Percentiles rank a stretch among this genome's conserved stretches.
Evolutionary conservation across 2,888 invertebrate genomes (phyloP).

Genomic region (Polyommatus iphigenia): DNA sequence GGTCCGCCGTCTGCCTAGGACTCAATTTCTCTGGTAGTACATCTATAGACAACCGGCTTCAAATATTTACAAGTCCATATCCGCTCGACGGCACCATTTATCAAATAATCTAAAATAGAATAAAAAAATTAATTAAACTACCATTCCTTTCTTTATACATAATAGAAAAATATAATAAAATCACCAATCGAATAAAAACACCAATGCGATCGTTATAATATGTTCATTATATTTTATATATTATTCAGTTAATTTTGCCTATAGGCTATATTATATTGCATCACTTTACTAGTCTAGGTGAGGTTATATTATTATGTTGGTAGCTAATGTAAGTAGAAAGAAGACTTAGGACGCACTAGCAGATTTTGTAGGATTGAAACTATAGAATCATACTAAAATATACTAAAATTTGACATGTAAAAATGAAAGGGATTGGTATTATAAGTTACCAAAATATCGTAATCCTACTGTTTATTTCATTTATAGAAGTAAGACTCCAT

Average conservation of each 20-base stretch:
- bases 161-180: conserved; percentile 68
- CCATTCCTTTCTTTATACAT: conserved; percentile 50
- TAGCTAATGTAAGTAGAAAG: conserved; percentile 1
- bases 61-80: conserved; percentile 63
- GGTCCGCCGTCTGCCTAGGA: neutral
- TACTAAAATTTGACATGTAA: neutral
- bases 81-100: conserved; percentile 33
- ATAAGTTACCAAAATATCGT: neutral
- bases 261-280: conserved; percentile 30
- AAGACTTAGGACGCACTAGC: neutral
- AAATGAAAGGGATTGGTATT: neutral
- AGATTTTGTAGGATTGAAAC: neutral
- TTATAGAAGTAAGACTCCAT: neutral
- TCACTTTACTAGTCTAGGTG: conserved; percentile 27
- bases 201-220: conserved; percentile 49
- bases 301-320: conserved; percentile 16
- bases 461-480: neutral
- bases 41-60: conserved; percentile 56
- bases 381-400: neutral
- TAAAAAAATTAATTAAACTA: conserved; percentile 49
- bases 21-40: neutral
- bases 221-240: conserved; percentile 59
- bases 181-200: conserved; percentile 59
- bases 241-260: conserved; percentile 42
- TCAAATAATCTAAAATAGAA: conserved; percentile 41